Evolutionary conservation across 2,797 vertebrate genomes (phyloP), one percentile per base, ranked within the genome.

Genomic region (Pterois miles): DNA sequence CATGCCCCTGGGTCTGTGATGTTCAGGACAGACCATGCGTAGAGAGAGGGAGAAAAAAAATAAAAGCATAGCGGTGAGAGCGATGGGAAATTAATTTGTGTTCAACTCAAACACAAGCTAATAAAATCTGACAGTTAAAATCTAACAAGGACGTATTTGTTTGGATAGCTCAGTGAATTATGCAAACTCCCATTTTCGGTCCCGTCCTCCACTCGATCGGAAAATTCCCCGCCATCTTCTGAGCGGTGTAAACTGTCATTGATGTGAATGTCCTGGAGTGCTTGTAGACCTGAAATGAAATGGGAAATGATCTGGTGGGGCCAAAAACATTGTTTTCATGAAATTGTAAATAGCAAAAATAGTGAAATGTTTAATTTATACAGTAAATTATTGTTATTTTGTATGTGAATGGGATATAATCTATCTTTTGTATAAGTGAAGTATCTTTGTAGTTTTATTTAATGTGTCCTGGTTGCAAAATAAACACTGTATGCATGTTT

Each of bases 321-420:
- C 70, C 62, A 72, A 85, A 22, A 86, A 78, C 82, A 77, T 90
- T 88, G 83, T 93, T 90, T 94, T 90, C 84, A 91, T 90, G 63
- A 71, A 91, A 93, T 90, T 96, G 95, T 96, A 96, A 89, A 95
- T 96, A 95, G 86, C 83, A 80, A 93, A 58, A 53, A 94, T 91
- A 94, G 90, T 95, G 88, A 94, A 85, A 92, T 86, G 89, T 93
- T 95, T 96, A 94, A 96, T 96, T 96, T 96, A 96, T 96, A 95
- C 94, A 94, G 94, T 96, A 96, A 96, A 94, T 96, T 96, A 96
- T 96, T 96, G 89, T 95, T 95, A 87, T 95, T 96, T 95, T 95
- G 91, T 95, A 95, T 90, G 93, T 95, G 94, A 94, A 95, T 93
- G 94, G 95, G 93, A 96, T 93, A 95, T 95, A 94, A 93, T 94